phyloP scores from a whole-genome alignment of 2,888 invertebrate species.

The Metellina segmentata region DNA sequence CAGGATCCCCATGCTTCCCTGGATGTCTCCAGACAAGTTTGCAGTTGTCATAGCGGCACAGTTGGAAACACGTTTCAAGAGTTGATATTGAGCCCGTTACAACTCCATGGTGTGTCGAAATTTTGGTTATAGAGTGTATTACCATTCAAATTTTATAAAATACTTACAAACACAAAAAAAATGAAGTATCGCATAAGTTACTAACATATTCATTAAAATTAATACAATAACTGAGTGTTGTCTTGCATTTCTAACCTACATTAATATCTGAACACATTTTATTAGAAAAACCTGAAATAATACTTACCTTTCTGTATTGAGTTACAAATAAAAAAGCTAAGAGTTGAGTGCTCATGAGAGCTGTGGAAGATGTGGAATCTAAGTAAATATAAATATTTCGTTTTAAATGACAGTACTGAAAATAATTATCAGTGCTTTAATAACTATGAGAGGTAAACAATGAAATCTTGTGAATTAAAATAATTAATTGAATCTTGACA shows the following conservation, averaged over 20 bases:
- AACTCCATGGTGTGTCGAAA: too few species aligned
- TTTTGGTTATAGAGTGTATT: too few species aligned
- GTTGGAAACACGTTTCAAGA: too few species aligned
- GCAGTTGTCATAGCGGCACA: too few species aligned
- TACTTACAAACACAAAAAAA: not conserved
- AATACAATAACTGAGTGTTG: not conserved
- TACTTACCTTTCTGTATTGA: constrained; percentile 85
- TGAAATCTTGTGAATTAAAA: too few species aligned
- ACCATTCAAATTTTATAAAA: constrained; percentile 13
- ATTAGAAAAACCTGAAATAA: not conserved
- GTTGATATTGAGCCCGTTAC: too few species aligned
- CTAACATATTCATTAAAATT: not conserved
- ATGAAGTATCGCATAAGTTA: not conserved
- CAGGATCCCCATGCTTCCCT: too few species aligned
- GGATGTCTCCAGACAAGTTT: too few species aligned
- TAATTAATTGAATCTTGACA: too few species aligned
- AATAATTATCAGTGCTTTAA: too few species aligned
- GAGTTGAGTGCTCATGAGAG: constrained; percentile 95
- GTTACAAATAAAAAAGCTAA: constrained; percentile 92
- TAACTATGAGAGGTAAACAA: too few species aligned
- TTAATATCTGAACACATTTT: not conserved
- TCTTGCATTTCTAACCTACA: not conserved
- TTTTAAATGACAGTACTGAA: too few species aligned
- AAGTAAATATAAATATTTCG: not conserved
- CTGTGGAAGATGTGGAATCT: constrained; percentile 92